Conservation (phyloP, 2,888 invertebrate genomes). For the Brachyopa scutellaris region DNA sequence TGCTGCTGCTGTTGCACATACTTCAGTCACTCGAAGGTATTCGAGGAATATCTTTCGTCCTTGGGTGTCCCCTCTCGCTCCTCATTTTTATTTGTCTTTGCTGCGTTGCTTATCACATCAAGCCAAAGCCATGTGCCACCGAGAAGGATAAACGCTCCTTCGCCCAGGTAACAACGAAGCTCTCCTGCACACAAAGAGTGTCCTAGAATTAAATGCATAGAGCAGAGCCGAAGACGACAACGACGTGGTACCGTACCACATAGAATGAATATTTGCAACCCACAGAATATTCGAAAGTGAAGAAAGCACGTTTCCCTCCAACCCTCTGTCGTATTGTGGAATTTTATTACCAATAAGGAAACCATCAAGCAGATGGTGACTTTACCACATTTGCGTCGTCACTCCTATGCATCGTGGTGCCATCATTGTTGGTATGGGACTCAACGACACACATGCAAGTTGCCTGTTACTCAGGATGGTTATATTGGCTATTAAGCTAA, state of each 20-base stretch:
- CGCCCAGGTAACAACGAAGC: slow-evolving; percentile 21
- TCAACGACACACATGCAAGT: slow-evolving; percentile 17
- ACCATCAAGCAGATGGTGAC: slow-evolving; percentile 66
- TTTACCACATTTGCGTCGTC: slow-evolving; percentile 55
- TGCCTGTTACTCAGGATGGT: slow-evolving; percentile 22
- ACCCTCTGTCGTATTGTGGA: slow-evolving; percentile 50
- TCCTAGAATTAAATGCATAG: slow-evolving; percentile 13
- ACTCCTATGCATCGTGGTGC: slow-evolving; percentile 36
- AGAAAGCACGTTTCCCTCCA: slow-evolving; percentile 42
- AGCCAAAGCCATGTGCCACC: not conserved
- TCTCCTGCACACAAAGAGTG: not conserved
- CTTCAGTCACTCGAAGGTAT: slow-evolving; percentile 30
- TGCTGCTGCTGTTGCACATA: slow-evolving; percentile 1
- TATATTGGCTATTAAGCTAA: slow-evolving; percentile 40
- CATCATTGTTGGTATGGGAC: not conserved
- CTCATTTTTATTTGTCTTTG: not conserved
- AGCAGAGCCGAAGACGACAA: slow-evolving; percentile 19
- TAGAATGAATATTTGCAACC: slow-evolving; percentile 56
- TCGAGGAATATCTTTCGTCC: slow-evolving; percentile 15
- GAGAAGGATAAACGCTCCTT: slow-evolving; percentile 9
- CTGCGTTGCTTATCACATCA: not conserved
- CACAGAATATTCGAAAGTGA: slow-evolving; percentile 7
- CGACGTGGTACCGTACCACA: slow-evolving; percentile 40
- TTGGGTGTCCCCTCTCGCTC: too few relatives aligned
- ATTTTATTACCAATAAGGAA: slow-evolving; percentile 68